Conservation (phyloP, 2,888 invertebrate genomes). For the Nephrocerus scutellatus region DNA sequence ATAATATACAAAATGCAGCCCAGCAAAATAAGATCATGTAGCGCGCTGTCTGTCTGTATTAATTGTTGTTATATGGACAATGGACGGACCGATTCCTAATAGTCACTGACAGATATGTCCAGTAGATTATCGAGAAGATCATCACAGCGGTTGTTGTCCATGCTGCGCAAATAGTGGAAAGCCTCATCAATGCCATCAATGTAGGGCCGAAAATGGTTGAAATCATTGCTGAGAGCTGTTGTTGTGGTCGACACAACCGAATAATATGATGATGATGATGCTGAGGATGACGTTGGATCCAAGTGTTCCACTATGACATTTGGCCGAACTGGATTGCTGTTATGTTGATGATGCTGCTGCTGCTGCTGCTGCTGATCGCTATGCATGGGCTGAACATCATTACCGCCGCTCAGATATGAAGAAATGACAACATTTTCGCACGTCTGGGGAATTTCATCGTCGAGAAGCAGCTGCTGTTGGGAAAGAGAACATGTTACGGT, state of each 20-base stretch:
- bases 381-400: neutral
- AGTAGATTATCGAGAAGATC: constrained; percentile 39
- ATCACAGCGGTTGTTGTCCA: constrained; percentile 33
- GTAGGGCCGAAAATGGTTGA: constrained; percentile 31
- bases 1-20: too few species aligned
- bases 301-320: constrained; percentile 34
- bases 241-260: neutral
- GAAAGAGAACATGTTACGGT: neutral
- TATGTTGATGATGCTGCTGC: constrained; percentile 1
- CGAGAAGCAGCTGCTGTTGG: constrained; percentile 27
- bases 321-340: constrained; percentile 21
- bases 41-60: too few species aligned
- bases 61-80: too few species aligned
- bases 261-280: constrained; percentile 5
- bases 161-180: constrained; percentile 35
- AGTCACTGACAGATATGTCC: constrained; percentile 39
- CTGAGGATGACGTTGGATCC: constrained; percentile 10
- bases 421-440: constrained; percentile 31
- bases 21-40: too few species aligned
- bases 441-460: constrained; percentile 27
- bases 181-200: constrained; percentile 39
- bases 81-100: too few species aligned
- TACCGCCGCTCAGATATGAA: constrained; percentile 23
- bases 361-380: neutral
- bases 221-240: neutral